Evolutionary conservation across 2,888 invertebrate species (phyloP).

Genomic region (Diploptera punctata): DNA sequence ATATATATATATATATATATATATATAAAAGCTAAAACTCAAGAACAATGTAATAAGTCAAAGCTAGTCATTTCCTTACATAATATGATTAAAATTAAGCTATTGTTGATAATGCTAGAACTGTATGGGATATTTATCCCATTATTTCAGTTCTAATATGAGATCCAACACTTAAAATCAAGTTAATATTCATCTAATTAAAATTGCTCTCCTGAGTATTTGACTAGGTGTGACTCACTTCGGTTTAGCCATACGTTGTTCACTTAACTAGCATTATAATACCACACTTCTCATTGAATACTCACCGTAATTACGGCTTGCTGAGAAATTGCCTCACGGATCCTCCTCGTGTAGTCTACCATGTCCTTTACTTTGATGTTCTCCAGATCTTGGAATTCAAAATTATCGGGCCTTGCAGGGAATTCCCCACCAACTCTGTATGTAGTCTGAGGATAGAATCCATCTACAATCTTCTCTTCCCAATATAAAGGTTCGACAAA

Average conservation of each 20-base stretch:
- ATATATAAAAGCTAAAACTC: no score
- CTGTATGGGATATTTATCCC: no score
- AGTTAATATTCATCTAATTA: no score
- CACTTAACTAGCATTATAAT: not conserved
- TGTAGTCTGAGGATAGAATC: slow-evolving; percentile 63
- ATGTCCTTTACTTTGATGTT: slow-evolving; percentile 55
- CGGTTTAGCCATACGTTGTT: not conserved
- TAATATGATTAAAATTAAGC: no score
- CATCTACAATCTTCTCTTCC: slow-evolving; percentile 49
- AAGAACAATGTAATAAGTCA: no score
- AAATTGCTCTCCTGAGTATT: not conserved
- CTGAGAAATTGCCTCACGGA: slow-evolving; percentile 62
- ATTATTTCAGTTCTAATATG: not conserved
- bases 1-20: no score
- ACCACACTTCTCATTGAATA: no score
- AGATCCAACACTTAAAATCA: not conserved
- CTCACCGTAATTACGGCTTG: slow-evolving; percentile 35
- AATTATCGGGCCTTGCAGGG: slow-evolving; percentile 60
- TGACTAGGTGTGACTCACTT: not conserved
- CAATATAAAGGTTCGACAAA: slow-evolving; percentile 67
- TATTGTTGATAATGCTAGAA: no score
- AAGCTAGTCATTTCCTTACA: no score
- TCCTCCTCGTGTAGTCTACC: slow-evolving; percentile 61
- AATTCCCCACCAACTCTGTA: slow-evolving; percentile 63
- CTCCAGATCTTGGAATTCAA: slow-evolving; percentile 55